These are phyloP conservation scores for Sebastes jordani DNA, from an alignment of 2,797 vertebrate species.

Conservation along the genomic window DNA sequence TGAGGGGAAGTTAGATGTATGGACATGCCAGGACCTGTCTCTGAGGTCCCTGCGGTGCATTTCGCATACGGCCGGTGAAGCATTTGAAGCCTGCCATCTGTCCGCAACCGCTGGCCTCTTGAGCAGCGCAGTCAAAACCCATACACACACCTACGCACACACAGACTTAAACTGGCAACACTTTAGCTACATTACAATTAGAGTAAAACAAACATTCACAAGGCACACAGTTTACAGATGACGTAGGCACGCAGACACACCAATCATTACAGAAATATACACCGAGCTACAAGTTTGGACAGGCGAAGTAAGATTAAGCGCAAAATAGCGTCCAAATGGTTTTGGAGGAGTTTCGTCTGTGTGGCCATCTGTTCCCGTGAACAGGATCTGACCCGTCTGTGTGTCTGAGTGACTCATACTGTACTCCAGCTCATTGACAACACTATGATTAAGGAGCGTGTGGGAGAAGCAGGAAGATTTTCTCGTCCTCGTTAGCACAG, in stretches of 20 bases:
- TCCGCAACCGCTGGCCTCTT: constrained; percentile 43
- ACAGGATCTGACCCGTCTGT: constrained; percentile 48
- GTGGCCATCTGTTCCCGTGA: constrained; percentile 28
- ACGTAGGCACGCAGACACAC: background rate
- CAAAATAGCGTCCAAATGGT: constrained; percentile 42
- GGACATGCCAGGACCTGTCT: constrained; percentile 57
- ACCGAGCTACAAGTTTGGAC: constrained; percentile 30
- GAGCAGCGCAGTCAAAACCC: constrained; percentile 13
- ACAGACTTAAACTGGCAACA: background rate
- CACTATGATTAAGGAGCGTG: constrained; percentile 38
- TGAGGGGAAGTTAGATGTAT: constrained; percentile 37
- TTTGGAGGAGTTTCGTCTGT: constrained; percentile 5
- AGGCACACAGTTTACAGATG: background rate
- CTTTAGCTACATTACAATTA: background rate
- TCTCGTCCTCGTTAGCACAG: constrained; percentile 11
- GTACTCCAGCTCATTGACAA: constrained; percentile 39
- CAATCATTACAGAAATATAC: constrained; percentile 27
- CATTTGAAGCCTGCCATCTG: constrained; percentile 72
- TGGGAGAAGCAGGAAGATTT: constrained; percentile 17
- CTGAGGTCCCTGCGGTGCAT: constrained; percentile 47
- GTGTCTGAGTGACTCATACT: constrained; percentile 38
- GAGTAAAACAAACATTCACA: constrained; percentile 13
- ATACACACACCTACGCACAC: background rate
- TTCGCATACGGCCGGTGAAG: constrained; percentile 59
- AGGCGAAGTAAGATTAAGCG: background rate